phyloP scores from a whole-genome alignment of 2,888 invertebrate species.

The Drosophila atripex region DNA sequence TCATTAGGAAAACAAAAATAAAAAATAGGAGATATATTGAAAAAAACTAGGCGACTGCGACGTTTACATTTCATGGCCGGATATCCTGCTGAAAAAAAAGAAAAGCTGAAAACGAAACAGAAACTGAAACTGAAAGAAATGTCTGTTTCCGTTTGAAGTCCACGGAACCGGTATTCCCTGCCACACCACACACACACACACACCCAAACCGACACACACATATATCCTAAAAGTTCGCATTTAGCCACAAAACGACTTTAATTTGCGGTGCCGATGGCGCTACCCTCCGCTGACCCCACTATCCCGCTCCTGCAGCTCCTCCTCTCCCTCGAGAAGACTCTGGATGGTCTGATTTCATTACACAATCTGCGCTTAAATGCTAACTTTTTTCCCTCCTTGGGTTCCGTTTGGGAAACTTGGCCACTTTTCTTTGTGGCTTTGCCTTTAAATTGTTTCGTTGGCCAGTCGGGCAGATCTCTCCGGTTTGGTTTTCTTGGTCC shows the following conservation, averaged over 20 bases:
- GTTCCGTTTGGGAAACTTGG: constrained; percentile 54
- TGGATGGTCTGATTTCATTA: constrained; percentile 69
- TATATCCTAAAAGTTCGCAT: constrained; percentile 38
- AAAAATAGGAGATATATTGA: constrained; percentile 10
- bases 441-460: constrained; percentile 68
- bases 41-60: constrained; percentile 36
- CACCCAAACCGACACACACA: constrained; percentile 21
- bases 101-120: background rate
- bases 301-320: background rate
- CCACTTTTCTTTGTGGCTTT: constrained; percentile 59
- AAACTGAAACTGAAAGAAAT: constrained; percentile 54
- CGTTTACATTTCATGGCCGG: constrained; percentile 72
- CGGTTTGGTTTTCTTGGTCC: constrained; percentile 32
- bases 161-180: constrained; percentile 29
- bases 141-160: constrained; percentile 64
- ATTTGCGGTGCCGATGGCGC: constrained; percentile 65
- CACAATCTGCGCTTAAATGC: constrained; percentile 58
- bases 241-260: constrained; percentile 73
- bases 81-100: constrained; percentile 47
- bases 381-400: constrained; percentile 39
- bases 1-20: constrained; percentile 42
- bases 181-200: constrained; percentile 27
- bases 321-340: constrained; percentile 12
- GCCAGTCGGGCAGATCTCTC: constrained; percentile 32
- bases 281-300: background rate